Conservation (phyloP, 2,888 invertebrate genomes). For the Agrochola lota region DNA sequence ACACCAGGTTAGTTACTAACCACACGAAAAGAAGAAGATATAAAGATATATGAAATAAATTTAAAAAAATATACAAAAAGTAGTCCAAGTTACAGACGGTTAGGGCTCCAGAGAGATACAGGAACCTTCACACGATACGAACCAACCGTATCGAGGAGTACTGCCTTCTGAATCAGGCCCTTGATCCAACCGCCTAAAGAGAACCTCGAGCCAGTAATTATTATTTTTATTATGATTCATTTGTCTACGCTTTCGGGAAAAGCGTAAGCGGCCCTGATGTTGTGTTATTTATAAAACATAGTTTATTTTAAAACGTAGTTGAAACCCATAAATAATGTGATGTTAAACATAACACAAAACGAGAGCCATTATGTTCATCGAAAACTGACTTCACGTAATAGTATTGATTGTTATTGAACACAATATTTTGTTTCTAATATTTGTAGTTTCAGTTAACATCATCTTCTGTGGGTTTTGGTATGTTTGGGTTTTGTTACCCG, state of each 20-base stretch:
- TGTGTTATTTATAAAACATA: conserved; percentile 14
- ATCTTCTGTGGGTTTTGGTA: background rate
- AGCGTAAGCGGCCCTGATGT: too few relatives aligned
- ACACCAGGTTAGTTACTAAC: too few relatives aligned
- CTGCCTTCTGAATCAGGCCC: background rate
- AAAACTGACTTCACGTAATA: background rate
- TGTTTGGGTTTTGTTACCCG: background rate
- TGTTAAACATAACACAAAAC: conserved; percentile 30
- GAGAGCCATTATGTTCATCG: conserved; percentile 11
- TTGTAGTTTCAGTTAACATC: conserved; percentile 20
- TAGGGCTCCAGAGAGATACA: background rate
- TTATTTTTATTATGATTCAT: background rate
- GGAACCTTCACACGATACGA: background rate
- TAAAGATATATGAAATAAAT: too few relatives aligned
- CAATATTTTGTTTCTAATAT: conserved; percentile 20
- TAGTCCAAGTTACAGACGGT: too few relatives aligned
- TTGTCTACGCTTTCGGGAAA: background rate
- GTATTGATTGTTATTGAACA: conserved; percentile 22
- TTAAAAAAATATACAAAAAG: too few relatives aligned
- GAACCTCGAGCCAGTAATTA: background rate
- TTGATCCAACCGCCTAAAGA: background rate
- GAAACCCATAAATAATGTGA: conserved; percentile 30
- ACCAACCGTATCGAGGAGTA: background rate
- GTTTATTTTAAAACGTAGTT: conserved; percentile 20
- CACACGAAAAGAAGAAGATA: too few relatives aligned